Percentiles rank a stretch among this genome's conserved stretches.
Conservation (phyloP, 2,113 vertebrate genomes). For the Entomyzon cyanotis region DNA sequence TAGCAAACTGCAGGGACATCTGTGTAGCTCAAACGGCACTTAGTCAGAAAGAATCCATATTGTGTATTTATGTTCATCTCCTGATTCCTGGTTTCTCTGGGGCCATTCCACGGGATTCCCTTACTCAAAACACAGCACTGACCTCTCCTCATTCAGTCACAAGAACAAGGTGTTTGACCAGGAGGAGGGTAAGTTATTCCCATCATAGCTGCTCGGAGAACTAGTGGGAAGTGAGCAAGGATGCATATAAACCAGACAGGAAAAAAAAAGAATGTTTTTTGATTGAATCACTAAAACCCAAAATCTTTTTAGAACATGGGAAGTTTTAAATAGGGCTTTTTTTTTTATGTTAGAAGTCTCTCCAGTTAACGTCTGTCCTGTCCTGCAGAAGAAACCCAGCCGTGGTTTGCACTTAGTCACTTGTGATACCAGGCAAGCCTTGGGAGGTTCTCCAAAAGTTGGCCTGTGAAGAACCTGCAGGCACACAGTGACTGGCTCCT, state of each 20-base stretch:
- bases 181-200: background rate
- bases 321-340: background rate
- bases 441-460: slow-evolving; percentile 15
- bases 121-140: background rate
- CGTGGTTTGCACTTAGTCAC: background rate
- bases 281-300: background rate
- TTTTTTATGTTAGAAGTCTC: background rate
- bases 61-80: background rate
- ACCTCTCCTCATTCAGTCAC: background rate
- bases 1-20: background rate
- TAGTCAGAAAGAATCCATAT: background rate
- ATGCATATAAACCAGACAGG: background rate
- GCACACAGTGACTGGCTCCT: background rate
- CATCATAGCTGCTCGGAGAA: background rate
- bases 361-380: background rate
- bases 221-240: background rate
- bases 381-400: slow-evolving; percentile 24
- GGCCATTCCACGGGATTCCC: background rate
- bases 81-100: background rate
- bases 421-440: slow-evolving; percentile 35
- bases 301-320: background rate
- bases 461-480: slow-evolving; percentile 20
- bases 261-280: background rate
- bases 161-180: background rate
- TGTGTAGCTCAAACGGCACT: background rate